These are phyloP conservation scores for Dioctria linearis DNA, from an alignment of 2,888 invertebrate genomes.

Conservation along the genomic window DNA sequence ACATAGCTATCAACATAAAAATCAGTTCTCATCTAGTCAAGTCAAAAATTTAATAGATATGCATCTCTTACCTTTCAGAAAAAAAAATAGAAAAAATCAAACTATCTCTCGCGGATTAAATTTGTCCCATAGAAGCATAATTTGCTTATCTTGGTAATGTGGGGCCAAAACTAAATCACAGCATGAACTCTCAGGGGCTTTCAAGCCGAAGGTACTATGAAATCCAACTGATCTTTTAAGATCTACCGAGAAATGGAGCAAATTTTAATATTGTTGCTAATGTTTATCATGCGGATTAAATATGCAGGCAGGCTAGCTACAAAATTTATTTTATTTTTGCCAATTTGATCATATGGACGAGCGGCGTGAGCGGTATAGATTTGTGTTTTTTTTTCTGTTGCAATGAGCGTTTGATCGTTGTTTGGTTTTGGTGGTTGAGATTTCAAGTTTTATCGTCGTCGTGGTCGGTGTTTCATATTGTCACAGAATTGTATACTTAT, in stretches of 20 bases:
- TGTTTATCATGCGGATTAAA: conserved; percentile 12
- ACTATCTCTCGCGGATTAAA: conserved; percentile 4
- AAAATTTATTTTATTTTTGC: conserved; percentile 38
- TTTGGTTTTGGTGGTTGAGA: conserved; percentile 22
- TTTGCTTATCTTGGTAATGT: not conserved
- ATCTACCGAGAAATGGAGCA: not conserved
- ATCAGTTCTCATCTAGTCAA: no score
- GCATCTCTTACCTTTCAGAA: not conserved
- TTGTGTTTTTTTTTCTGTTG: not conserved
- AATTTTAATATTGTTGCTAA: not conserved
- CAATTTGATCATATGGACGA: conserved; percentile 14
- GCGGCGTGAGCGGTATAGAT: no score
- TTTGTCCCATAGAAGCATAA: not conserved
- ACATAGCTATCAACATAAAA: no score
- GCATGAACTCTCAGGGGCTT: conserved; percentile 2
- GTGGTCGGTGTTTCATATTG: conserved; percentile 22
- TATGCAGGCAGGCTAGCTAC: conserved; percentile 27
- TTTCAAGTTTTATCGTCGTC: conserved; percentile 12
- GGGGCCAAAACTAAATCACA: not conserved
- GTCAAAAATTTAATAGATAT: conserved; percentile 1
- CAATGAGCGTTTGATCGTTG: conserved; percentile 1
- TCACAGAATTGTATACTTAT: not conserved
- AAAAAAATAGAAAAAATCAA: not conserved
- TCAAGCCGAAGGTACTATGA: conserved; percentile 1
- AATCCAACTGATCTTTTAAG: not conserved